Evolutionary conservation across 2,888 invertebrate genomes (phyloP), one percentile per base, ranked within the genome.

Genomic region (Aphodius sticticus): DNA sequence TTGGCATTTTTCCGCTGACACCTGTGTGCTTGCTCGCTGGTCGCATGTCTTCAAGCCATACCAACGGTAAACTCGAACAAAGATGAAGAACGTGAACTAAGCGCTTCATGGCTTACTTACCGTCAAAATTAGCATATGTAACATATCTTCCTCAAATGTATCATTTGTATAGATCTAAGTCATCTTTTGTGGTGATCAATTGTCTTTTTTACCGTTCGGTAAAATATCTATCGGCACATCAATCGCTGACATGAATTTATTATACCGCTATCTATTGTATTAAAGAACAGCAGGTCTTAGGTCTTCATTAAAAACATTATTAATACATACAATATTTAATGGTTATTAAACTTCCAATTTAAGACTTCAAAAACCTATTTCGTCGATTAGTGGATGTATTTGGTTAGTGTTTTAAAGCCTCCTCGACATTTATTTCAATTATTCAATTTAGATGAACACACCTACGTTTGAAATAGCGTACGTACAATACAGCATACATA

Each of bases 271-370:
- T 53, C 53, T 53, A 53, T 53, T 53, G 53, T 53, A 12, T 53
- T 53, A 7, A 9, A 5, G 53, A 53, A 53, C 53, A 53, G 53
- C 53, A 53, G 53, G 53, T 12, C 53, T 5, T 53, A 53, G 9
- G 53, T 53, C 53, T 53, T 53, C 53, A 53, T 53, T 53, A 53
- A 12, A 53, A 53, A 3, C 53, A 12, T 12, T 53, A 12, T n/a
- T 53, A 53, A 53, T 53, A 53, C n/a, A n/a, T n/a, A 53, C 53
- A 53, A 53, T 53, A 53, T 53, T 53, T 53, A 53, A 53, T 53
- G 12, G 53, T 53, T 53, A 53, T 53, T 53, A 53, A 53, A 53
- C 53, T 53, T 9, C 53, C 53, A 53, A 53, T 53, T 53, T 7
- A 7, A 53, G 53, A 53, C 9, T 0, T 53, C 53, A 53, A 53